Evolutionary conservation across 2,888 invertebrate species (phyloP), one percentile per base, ranked within the genome.

Genomic region (Podotricha telesiphe): DNA sequence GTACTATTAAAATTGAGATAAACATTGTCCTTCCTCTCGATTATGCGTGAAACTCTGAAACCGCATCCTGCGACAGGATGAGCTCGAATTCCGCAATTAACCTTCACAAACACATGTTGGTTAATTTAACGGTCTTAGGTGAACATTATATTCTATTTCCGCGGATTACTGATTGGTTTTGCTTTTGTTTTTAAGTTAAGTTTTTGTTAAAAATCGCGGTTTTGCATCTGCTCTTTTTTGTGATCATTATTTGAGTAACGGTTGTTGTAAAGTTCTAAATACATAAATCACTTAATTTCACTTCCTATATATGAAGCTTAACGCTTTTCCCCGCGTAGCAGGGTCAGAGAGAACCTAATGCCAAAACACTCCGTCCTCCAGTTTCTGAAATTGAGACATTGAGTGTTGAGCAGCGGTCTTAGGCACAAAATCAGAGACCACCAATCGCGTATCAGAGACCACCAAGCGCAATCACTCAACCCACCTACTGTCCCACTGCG

Each of bases 31-130:
- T 51, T 28, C 28, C 53, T 53, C 22, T 28, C 6, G 42, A 59
- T 59, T 20, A 42, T 10, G 15, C 58, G 22, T 59, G 59, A 59
- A 45, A 28, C n/a, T 7, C n/a, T 55, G 34, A 5, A 17, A 59
- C 59, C 28, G 59, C 59, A 45, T 59, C 42, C 59, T 59, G 45
- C n/a, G 11, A n/a, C 45, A 59, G 45, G 59, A 59, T 42, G 58
- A 59, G 20, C 42, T 55, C 34, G 6, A 55, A 42, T 42, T 59
- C 59, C 45, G 22, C 22, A 45, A 45, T 45, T 17, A 59, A 59
- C 59, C 45, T 59, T 59, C 17, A n/a, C 20, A 45, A 45, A 59
- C 59, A 59, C 59, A 28, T 59, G 59, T 45, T 22, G 15, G 42
- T 58, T 42, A 17, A 45, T 10, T 17, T 45, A 59, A 59, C 59